phyloP scores from a whole-genome alignment of 1,140 invertebrate species.

The Charaxes varanes region DNA sequence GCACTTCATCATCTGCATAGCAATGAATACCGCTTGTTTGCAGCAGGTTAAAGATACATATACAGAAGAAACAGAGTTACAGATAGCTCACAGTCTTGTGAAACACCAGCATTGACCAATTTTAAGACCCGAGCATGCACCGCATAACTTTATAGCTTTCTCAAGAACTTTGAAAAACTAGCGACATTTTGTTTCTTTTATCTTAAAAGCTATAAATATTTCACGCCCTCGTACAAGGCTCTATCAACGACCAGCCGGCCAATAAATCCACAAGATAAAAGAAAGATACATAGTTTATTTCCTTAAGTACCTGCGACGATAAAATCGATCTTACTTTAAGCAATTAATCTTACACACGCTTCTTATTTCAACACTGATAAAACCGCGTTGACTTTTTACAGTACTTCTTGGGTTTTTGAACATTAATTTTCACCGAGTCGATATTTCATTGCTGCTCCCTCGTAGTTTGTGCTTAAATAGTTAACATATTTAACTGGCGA shows the following conservation, averaged over 20 bases:
- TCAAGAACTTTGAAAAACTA: slow-evolving; percentile 41
- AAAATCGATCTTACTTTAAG: slow-evolving; percentile 55
- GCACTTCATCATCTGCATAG: too few relatives aligned
- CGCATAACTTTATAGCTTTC: slow-evolving; percentile 20
- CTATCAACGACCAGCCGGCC: slow-evolving; percentile 42
- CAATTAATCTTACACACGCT: slow-evolving; percentile 62
- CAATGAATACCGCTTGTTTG: too few relatives aligned
- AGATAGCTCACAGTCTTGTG: slow-evolving; percentile 15
- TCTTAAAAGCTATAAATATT: slow-evolving; percentile 59
- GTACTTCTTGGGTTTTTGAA: too few relatives aligned
- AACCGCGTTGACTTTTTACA: slow-evolving; percentile 20
- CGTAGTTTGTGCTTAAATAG: too few relatives aligned
- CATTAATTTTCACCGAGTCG: too few relatives aligned
- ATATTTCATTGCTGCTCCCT: too few relatives aligned
- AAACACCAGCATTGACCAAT: too few relatives aligned
- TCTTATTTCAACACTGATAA: slow-evolving; percentile 31
- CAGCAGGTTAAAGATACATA: too few relatives aligned
- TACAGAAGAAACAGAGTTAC: too few relatives aligned
- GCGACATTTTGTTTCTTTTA: slow-evolving; percentile 40
- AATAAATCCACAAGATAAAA: slow-evolving; percentile 67
- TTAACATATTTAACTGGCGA: too few relatives aligned
- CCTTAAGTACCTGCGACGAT: slow-evolving; percentile 55
- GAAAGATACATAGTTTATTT: slow-evolving; percentile 63
- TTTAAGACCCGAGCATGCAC: slow-evolving; percentile 27
- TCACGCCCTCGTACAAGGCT: slow-evolving; percentile 51